Evolutionary conservation across 2,888 invertebrate genomes (phyloP), one percentile per base, ranked within the genome.

Genomic region (Meteorus cinctellus): DNA sequence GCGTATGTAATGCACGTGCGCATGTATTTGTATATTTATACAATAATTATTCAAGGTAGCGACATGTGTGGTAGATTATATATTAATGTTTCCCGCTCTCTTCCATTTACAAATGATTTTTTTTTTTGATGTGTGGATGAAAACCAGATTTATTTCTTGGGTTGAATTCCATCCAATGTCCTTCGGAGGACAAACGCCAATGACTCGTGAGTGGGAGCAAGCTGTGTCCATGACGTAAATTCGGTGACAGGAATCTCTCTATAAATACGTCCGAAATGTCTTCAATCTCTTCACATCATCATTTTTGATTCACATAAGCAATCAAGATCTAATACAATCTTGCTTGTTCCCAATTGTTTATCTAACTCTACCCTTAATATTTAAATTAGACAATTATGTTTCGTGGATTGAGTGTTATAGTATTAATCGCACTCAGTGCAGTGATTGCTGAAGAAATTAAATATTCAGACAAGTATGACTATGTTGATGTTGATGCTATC

Each of bases 401-500:
- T 6, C 66, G 45, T 10, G 24, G 10, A 29, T 27, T 27, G 24
- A 14, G 51, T 63, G 19, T 72, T 27, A 4, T 76, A 31, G 29
- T 36, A 6, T 31, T 72, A 16, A 27, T 68, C 29, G 41, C 59
- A 24, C 14, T 68, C 19, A 62, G 72, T 71, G 70, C 41, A 10
- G 51, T 63, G 6, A 12, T 24, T 29, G 76, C 51, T 27, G 68
- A 67, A 1, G 62, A 78, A 24, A 69, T 78, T 19, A 41, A 71
- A 2, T 84, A 83, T 67, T 79, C 83, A 31, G 77, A 78, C 71
- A 84, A 80, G 59, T 84, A 82, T 76, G 82, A 81, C 78, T 78
- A 84, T 70, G 72, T 86, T 59, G 80, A 86, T 77, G 84, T 85
- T 34, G 85, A 86, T 29, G 77, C 72, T 1, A 84, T 85, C 77